Evolutionary conservation across 2,113 vertebrate genomes (phyloP).

Genomic region (Cephalopholis sonnerati): DNA sequence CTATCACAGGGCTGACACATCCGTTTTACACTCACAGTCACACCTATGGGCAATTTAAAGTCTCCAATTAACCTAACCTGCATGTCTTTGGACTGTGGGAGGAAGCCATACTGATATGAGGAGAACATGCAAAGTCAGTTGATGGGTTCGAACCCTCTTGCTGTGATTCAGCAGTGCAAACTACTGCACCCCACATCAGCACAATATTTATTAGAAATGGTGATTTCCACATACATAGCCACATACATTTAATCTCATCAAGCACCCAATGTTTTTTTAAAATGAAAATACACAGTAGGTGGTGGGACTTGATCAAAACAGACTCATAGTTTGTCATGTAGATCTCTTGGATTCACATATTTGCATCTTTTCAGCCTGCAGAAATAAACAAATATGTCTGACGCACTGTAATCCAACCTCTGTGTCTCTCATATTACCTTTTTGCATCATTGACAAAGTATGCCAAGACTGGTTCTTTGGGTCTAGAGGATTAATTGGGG

Average conservation of each 20-base stretch:
- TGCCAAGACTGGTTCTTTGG: background rate
- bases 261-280: background rate
- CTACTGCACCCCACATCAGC: background rate
- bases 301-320: background rate
- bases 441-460: background rate
- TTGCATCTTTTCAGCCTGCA: constrained; percentile 3
- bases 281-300: background rate
- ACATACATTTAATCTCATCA: background rate
- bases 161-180: no score
- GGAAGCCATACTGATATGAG: no score
- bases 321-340: background rate
- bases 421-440: background rate
- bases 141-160: no score
- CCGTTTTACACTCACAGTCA: no score
- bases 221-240: background rate
- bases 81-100: no score
- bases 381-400: constrained; percentile 7
- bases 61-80: no score
- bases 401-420: constrained; percentile 1
- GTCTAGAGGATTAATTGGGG: background rate
- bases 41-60: no score
- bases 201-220: background rate
- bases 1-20: no score
- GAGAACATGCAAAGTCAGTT: no score
- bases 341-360: background rate